Conservation (phyloP, 1,140 invertebrate species). For the Vollenhovia emeryi region DNA sequence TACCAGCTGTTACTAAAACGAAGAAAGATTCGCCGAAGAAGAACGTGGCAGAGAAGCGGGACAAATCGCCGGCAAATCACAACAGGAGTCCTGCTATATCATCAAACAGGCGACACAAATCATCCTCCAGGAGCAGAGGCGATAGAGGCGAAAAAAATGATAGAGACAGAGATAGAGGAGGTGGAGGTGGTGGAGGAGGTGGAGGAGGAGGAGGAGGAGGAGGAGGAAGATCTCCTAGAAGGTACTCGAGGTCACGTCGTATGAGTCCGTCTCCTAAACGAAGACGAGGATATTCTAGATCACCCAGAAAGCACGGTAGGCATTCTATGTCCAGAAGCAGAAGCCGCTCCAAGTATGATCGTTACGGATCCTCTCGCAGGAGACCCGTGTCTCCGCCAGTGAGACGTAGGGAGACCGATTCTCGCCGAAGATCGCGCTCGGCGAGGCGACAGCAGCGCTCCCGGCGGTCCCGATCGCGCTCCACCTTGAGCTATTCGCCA, state of each 20-base stretch:
- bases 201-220: conserved; percentile 41
- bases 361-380: conserved; percentile 72
- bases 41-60: conserved; percentile 54
- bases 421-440: conserved; percentile 70
- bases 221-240: conserved; percentile 73
- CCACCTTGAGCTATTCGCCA: conserved; percentile 89
- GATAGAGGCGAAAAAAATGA: conserved; percentile 54
- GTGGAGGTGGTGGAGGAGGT: not conserved
- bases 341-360: conserved; percentile 78
- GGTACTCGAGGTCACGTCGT: conserved; percentile 77
- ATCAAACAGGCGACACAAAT: conserved; percentile 66
- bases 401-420: conserved; percentile 61
- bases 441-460: conserved; percentile 63
- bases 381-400: conserved; percentile 53
- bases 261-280: conserved; percentile 76
- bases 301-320: conserved; percentile 76
- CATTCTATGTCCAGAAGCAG: conserved; percentile 79
- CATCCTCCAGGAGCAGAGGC: conserved; percentile 66
- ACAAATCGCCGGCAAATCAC: conserved; percentile 64
- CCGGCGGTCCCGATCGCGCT: conserved; percentile 78
- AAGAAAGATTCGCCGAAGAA: conserved; percentile 75
- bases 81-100: conserved; percentile 60
- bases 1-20: conserved; percentile 14
- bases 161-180: not conserved
- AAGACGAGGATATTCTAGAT: conserved; percentile 71